These are phyloP conservation scores for Cuculus canorus DNA, from an alignment of 2,797 vertebrate genomes.

Conservation along the genomic window DNA sequence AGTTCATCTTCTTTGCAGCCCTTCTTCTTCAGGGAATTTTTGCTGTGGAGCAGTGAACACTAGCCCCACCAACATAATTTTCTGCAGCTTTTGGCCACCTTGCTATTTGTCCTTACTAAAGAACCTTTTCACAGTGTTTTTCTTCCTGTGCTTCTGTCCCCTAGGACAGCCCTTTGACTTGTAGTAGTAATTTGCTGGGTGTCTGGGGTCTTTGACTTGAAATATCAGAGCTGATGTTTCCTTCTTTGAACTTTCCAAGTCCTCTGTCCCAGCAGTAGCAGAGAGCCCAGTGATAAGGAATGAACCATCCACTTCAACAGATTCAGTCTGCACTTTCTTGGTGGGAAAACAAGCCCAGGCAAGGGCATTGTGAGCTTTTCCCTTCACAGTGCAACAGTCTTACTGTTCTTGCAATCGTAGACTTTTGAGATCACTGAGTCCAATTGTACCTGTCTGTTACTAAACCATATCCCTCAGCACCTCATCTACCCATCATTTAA, in stretches of 20 bases:
- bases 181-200: neutral
- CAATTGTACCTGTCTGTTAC: too few species aligned
- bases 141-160: neutral
- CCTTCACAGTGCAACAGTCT: neutral
- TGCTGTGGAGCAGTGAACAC: neutral
- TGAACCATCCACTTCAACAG: neutral
- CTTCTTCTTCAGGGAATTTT: neutral
- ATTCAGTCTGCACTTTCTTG: neutral
- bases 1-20: neutral
- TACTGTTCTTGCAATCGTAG: neutral
- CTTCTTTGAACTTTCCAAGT: neutral
- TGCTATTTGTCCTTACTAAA: neutral
- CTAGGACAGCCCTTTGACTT: neutral
- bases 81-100: neutral
- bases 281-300: neutral
- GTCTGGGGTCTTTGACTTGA: neutral
- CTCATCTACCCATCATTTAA: too few species aligned
- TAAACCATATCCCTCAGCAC: too few species aligned
- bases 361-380: neutral
- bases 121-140: neutral
- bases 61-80: neutral
- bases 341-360: neutral
- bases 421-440: too few species aligned
- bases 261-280: neutral
- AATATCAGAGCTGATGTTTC: neutral